Evolutionary conservation across 1,140 invertebrate species (phyloP), one percentile per base, ranked within the genome.

Genomic region (Conus ventricosus): DNA sequence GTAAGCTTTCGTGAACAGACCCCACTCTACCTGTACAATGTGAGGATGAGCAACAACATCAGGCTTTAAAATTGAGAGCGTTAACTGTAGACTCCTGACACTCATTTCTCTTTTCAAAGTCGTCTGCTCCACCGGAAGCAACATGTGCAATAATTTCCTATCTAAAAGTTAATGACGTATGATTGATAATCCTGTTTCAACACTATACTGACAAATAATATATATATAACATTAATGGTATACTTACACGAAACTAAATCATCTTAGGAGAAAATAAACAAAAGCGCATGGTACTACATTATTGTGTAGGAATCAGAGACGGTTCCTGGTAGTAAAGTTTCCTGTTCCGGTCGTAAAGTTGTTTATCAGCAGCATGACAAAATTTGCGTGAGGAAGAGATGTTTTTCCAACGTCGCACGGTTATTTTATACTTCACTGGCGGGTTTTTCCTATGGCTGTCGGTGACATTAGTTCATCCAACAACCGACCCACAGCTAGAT

Each of bases 1-100:
- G 39, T 39, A 39, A 39, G 39, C 39, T 39, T 39, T 39, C 39
- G 39, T 39, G 39, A 39, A 39, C 39, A 39, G 39, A 39, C 3
- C 39, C 89, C 63, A 53, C 23, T 8, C 84, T 89, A 92, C 92
- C 85, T 91, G 78, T 5, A 94, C 90, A 27, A 94, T 88, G 87
- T 93, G 92, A 53, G 94, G 94, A 67, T 92, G 91, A n/a, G 92
- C 89, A 51, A 92, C 91, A 84, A 94, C 89, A 89, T 94, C 93
- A 75, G 94, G 94, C 87, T 95, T 95, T 6, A 95, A 87, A 76
- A 95, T 92, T 23, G 94, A 94, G 78, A 95, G 87, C 20, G 94
- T 95, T 57, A 95, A 87, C 84, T 94, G 92, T 13, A 94, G 71
- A 39, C 25, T 27, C 54, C 57, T 87, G 15, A 27, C 10, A 7